These are phyloP conservation scores for Ptilonorhynchus violaceus DNA, from an alignment of 2,113 vertebrate genomes.

Conservation along the genomic window DNA sequence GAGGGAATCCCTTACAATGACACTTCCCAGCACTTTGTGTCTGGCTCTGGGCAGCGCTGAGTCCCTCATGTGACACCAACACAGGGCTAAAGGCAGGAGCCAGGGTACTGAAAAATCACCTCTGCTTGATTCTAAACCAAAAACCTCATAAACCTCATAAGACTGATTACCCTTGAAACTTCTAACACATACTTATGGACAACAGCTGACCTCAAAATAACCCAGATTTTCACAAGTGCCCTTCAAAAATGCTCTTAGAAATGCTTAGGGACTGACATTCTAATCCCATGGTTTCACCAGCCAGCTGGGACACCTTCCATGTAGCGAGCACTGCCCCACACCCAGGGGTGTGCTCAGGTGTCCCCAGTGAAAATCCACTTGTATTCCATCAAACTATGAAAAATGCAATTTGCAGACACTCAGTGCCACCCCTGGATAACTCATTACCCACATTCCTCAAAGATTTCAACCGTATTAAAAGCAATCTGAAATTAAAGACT, in stretches of 20 bases:
- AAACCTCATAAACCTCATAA: neutral
- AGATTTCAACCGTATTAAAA: neutral
- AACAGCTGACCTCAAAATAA: neutral
- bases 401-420: neutral
- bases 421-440: neutral
- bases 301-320: neutral
- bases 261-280: neutral
- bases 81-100: neutral
- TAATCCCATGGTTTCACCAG: neutral
- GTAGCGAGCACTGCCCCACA: neutral
- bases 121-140: neutral
- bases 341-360: neutral
- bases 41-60: neutral
- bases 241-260: neutral
- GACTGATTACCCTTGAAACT: neutral
- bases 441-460: neutral
- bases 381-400: neutral
- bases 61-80: neutral
- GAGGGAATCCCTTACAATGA: neutral
- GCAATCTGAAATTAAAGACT: neutral
- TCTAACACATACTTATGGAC: neutral
- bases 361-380: neutral
- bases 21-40: neutral
- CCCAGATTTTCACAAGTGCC: neutral
- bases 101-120: neutral